Conservation (phyloP, 2,888 invertebrate genomes). For the Anthrax anthrax region DNA sequence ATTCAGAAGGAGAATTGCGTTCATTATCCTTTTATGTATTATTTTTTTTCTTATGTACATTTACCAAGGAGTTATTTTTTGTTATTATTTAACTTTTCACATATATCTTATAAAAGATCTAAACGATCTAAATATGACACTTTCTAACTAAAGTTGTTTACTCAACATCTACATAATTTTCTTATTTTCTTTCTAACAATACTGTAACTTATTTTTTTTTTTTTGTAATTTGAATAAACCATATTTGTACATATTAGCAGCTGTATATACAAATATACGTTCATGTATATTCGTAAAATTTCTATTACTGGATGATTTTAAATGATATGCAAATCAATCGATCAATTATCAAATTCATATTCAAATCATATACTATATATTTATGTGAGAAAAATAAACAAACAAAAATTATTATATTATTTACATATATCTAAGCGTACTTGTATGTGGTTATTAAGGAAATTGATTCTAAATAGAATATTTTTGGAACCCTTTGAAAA, state of each 20-base stretch:
- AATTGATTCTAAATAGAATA: neutral
- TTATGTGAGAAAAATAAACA: constrained; percentile 10
- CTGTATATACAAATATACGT: neutral
- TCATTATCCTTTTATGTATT: no score
- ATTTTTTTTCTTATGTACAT: no score
- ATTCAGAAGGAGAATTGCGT: no score
- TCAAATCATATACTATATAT: neutral
- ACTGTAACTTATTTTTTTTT: neutral
- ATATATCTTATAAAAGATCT: neutral
- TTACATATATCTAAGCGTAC: neutral
- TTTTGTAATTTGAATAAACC: neutral
- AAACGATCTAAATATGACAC: constrained; percentile 1
- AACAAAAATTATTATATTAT: neutral
- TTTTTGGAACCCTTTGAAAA: no score
- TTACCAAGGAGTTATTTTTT: no score
- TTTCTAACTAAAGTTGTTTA: neutral
- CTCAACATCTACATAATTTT: neutral
- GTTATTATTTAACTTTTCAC: no score
- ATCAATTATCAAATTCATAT: constrained; percentile 10
- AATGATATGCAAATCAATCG: constrained; percentile 7
- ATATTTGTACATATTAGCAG: no score
- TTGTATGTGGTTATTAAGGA: neutral
- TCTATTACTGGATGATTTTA: neutral
- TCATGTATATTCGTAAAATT: neutral
- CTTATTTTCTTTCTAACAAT: no score